A percentile compares a stretch with the other conserved stretches of the same genome.
phyloP scores from a whole-genome alignment of 2,888 invertebrate genomes.

The Silvanus unidentatus region DNA sequence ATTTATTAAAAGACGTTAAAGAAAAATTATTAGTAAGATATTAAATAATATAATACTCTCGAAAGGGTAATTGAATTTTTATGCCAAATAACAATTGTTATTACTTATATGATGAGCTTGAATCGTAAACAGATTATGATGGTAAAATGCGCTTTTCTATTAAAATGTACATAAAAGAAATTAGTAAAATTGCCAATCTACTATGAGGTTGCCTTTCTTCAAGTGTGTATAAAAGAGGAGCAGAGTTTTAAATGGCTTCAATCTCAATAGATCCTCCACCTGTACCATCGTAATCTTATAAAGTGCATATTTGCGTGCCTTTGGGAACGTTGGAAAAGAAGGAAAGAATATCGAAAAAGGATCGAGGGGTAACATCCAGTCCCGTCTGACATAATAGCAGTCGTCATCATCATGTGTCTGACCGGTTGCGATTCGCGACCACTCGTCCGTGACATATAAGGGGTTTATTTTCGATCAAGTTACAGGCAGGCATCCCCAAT shows the following conservation, averaged over 20 bases:
- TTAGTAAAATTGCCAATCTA: too few species aligned
- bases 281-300: conserved; percentile 13
- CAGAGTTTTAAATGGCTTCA: not conserved
- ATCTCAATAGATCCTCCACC: conserved; percentile 3
- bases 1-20: too few species aligned
- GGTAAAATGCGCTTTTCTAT: too few species aligned
- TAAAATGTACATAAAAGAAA: too few species aligned
- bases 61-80: too few species aligned
- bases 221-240: not conserved
- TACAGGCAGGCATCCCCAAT: too few species aligned
- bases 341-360: conserved; percentile 24
- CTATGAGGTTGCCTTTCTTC: too few species aligned
- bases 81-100: too few species aligned
- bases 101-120: too few species aligned
- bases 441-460: conserved; percentile 31
- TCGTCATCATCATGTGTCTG: conserved; percentile 36
- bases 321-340: conserved; percentile 9
- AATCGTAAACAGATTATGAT: too few species aligned
- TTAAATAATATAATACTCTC: too few species aligned
- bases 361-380: conserved; percentile 16
- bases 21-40: too few species aligned
- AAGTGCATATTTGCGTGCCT: conserved; percentile 14
- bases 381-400: conserved; percentile 30
- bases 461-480: conserved; percentile 19
- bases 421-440: conserved; percentile 30